phyloP scores from a whole-genome alignment of 2,888 invertebrate species.

The Pseudococcus viburni region DNA sequence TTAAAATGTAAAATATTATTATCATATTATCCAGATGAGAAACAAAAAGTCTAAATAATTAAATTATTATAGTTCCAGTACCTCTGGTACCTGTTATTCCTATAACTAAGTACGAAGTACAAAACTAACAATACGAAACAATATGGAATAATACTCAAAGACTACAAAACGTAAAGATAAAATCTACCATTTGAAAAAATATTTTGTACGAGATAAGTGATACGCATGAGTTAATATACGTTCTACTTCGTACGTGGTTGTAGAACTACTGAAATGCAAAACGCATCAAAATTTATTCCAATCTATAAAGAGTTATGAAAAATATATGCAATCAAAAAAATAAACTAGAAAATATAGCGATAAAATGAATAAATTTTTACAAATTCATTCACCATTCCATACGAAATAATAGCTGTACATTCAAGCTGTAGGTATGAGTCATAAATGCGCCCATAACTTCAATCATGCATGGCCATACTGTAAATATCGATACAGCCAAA shows the following conservation, averaged over 20 bases:
- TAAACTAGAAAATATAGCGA: background rate
- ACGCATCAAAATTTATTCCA: background rate
- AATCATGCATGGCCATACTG: background rate
- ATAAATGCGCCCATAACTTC: background rate
- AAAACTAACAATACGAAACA: too few species aligned
- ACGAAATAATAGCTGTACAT: background rate
- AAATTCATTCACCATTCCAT: background rate
- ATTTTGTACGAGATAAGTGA: too few species aligned
- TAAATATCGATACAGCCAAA: background rate
- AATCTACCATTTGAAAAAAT: too few species aligned
- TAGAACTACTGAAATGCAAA: too few species aligned
- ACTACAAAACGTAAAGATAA: too few species aligned
- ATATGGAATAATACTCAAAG: too few species aligned
- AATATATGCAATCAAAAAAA: background rate
- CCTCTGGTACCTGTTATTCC: background rate
- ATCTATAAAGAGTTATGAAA: too few species aligned
- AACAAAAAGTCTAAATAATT: background rate
- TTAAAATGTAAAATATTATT: constrained; percentile 1
- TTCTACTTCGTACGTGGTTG: too few species aligned
- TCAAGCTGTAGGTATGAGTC: background rate
- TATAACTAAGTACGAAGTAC: too few species aligned
- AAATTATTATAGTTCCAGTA: background rate
- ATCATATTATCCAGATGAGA: background rate
- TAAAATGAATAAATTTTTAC: background rate
- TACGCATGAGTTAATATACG: too few species aligned